Conservation (phyloP, 1,140 invertebrate genomes). For the Drosophila lacteicornis region DNA sequence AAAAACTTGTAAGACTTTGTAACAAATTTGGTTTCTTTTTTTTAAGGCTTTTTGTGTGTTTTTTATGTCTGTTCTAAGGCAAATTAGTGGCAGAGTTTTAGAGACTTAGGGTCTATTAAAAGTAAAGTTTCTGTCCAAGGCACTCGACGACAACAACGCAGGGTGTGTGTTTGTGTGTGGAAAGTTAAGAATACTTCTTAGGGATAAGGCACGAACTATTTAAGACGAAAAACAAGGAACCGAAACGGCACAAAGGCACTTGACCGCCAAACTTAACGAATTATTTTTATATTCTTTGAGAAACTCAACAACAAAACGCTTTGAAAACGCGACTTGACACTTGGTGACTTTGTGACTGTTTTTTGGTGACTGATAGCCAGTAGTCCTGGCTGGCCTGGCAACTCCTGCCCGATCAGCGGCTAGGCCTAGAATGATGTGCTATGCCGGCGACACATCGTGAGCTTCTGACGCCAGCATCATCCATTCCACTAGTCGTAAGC, state of each 20-base stretch:
- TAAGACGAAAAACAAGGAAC: conserved; percentile 36
- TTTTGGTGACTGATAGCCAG: conserved; percentile 25
- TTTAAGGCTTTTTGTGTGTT: conserved; percentile 24
- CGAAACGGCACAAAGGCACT: conserved; percentile 57
- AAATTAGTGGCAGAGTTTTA: conserved; percentile 74
- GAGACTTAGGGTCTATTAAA: conserved; percentile 51
- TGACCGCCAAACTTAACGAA: conserved; percentile 54
- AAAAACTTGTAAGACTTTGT: conserved; percentile 64
- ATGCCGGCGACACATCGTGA: conserved; percentile 80
- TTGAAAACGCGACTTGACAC: conserved; percentile 50
- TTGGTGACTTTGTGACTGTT: conserved; percentile 10
- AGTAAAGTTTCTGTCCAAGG: conserved; percentile 62
- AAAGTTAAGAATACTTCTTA: conserved; percentile 37
- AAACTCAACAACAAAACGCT: conserved; percentile 67
- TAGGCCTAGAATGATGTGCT: conserved; percentile 85
- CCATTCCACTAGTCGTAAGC: conserved; percentile 84
- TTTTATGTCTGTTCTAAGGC: conserved; percentile 57
- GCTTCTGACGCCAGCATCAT: conserved; percentile 81
- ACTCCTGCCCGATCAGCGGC: conserved; percentile 84
- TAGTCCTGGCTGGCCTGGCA: conserved; percentile 49
- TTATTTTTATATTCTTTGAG: conserved; percentile 29
- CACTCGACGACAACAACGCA: conserved; percentile 67
- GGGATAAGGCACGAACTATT: conserved; percentile 66
- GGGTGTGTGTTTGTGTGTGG: conserved; percentile 30
- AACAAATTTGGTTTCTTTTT: conserved; percentile 47